Evolutionary conservation across 2,797 vertebrate species (phyloP).

Genomic region (Cottoperca gobio): DNA sequence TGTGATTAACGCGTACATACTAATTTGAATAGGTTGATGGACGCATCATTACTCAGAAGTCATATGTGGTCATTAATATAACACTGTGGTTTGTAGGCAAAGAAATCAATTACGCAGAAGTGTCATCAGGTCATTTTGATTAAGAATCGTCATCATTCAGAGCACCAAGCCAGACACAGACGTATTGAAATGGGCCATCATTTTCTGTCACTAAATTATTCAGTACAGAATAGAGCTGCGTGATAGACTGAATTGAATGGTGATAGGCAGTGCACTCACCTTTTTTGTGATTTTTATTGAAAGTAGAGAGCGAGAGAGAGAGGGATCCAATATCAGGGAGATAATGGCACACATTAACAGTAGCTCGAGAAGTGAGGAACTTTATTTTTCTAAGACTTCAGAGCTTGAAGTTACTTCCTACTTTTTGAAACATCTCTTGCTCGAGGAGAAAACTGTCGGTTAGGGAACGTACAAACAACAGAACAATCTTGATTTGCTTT

Average conservation of each 20-base stretch:
- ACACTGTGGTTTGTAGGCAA: conserved; percentile 9
- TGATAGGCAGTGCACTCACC: conserved; percentile 42
- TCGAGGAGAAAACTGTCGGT: background rate
- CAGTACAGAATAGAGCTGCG: conserved; percentile 41
- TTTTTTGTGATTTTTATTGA: conserved; percentile 37
- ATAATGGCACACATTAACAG: conserved; percentile 11
- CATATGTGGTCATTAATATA: conserved; percentile 4
- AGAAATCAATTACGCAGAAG: conserved; percentile 33
- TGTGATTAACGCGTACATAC: background rate
- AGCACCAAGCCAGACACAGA: conserved; percentile 22
- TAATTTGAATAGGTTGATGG: conserved; percentile 4
- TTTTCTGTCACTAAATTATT: conserved; percentile 68
- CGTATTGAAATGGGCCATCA: conserved; percentile 42
- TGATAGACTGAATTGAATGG: conserved; percentile 49
- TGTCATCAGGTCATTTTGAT: conserved; percentile 39
- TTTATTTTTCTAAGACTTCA: background rate
- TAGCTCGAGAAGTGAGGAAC: background rate
- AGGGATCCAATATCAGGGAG: conserved; percentile 11
- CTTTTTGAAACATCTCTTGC: background rate
- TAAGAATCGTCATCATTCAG: conserved; percentile 32
- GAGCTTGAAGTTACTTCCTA: background rate
- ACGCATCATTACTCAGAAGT: conserved; percentile 15
- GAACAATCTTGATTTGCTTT: background rate
- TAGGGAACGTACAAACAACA: background rate
- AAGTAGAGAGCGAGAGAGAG: conserved; percentile 1